Base-by-base conservation (phyloP, 2,888 invertebrate species). In the Lepidocyrtinus sp. region DNA sequence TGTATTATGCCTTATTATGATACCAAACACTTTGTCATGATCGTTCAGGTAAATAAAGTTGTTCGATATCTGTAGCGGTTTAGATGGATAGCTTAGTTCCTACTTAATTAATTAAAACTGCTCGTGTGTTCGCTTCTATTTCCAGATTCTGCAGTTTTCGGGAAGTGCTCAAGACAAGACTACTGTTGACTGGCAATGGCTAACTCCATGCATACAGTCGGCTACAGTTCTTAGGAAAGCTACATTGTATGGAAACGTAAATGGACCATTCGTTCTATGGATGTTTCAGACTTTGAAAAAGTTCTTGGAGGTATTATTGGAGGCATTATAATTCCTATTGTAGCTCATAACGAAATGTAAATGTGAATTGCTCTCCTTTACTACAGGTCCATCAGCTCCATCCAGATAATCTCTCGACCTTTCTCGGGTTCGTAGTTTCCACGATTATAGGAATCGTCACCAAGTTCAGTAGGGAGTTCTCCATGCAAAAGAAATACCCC, bases 1-100 rank as follows among this genome's bases (percentile, higher is more conserved):
- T 90, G 96, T 7, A 94, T 96, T 74, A 89, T 99, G 73, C 98
- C 99, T 0, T 98, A 97, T 88, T 97, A 98, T 89, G 96, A 97
- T 87, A 96, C 96, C 0, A 94, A 94, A 85, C 93, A 95, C 82
- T 99, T 98, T 90, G 93, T 95, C 0, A 88, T 92, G 75, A 90
- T 96, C 67, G 88, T 98, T 0, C 95, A 97, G 88, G 90, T 96
- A 63, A 26, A 64, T 65, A 46, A 61, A 25, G 21, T 24, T 50
- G 50, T 21, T 45, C 9, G 46, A 45, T 45, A 15, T 45, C 15
- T 15, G 15, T 12, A 12, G 9, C 46, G 46, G 46, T 45, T 9
- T n/a, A 55, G 55, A 36, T 36, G 55, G 15, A 55, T 55, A 55
- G n/a, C 17, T n/a, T 55, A 36, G 36, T 55, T 55, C 2, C 55